Conservation (phyloP, 2,113 vertebrate species). For the Formicarius rufipectus region DNA sequence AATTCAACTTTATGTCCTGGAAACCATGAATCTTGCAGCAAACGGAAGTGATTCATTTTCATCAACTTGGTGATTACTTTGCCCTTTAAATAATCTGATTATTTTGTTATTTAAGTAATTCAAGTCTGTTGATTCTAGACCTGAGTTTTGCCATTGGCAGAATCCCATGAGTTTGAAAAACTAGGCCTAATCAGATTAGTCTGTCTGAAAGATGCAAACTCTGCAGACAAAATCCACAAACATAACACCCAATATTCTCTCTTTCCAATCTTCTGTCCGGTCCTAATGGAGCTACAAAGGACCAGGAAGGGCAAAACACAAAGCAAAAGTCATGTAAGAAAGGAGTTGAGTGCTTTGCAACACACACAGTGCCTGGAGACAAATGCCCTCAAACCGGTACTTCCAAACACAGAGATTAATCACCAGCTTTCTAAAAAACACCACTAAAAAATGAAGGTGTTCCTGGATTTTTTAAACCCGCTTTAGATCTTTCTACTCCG, state of each 20-base stretch:
- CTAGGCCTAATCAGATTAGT: not conserved
- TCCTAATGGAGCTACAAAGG: not conserved
- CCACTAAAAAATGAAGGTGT: not conserved
- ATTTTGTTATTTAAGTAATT: not conserved
- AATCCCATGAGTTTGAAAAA: not conserved
- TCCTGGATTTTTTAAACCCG: not conserved
- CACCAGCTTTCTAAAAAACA: not conserved
- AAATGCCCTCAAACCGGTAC: not conserved
- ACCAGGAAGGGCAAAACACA: not conserved
- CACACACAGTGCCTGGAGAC: not conserved
- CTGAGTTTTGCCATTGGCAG: not conserved
- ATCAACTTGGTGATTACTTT: not conserved
- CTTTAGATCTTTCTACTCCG: not conserved
- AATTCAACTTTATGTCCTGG: not conserved
- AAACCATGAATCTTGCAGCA: fast-evolving
- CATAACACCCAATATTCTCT: not conserved
- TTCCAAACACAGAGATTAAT: not conserved
- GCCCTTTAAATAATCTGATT: not conserved
- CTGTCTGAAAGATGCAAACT: not conserved
- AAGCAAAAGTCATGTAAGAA: not conserved
- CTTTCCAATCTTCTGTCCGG: not conserved
- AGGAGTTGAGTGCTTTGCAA: not conserved
- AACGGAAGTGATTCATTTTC: not conserved
- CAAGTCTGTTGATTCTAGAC: not conserved
- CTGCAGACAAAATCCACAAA: not conserved